Conservation (phyloP, 2,797 vertebrate genomes). For the Australoheros facetus region DNA sequence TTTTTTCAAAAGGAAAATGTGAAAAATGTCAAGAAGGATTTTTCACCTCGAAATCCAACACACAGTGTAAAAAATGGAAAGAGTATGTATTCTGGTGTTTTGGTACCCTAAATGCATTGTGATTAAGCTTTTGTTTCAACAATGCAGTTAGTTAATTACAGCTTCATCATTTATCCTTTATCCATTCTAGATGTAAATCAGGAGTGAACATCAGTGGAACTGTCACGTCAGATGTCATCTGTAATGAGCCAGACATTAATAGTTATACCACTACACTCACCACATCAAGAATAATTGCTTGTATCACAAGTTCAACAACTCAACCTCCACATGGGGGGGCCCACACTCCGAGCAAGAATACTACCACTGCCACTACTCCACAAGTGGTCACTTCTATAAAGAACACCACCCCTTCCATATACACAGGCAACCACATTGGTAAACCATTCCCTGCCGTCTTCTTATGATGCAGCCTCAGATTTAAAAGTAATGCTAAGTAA, state of each 20-base stretch:
- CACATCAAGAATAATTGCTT: background rate
- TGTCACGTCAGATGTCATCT: constrained; percentile 48
- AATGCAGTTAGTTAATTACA: background rate
- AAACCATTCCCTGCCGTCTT: background rate
- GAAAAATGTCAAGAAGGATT: constrained; percentile 47
- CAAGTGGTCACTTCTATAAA: rapidly evolving
- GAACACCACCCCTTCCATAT: rapidly evolving
- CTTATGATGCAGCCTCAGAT: background rate
- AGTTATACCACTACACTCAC: background rate
- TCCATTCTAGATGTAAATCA: constrained; percentile 59
- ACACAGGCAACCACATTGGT: constrained; percentile 29
- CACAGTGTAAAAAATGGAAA: constrained; percentile 56
- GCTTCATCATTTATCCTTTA: background rate
- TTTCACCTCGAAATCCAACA: constrained; percentile 7
- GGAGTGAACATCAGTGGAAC: constrained; percentile 50
- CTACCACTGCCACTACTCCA: background rate
- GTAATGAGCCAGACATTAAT: background rate
- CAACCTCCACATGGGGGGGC: background rate
- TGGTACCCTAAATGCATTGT: background rate
- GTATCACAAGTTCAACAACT: background rate
- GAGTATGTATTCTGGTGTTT: constrained; percentile 54
- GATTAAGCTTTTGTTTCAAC: background rate
- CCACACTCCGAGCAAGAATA: background rate
- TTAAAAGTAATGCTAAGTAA: constrained; percentile 2
- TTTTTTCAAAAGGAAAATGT: constrained; percentile 42